Percentiles rank a stretch among this genome's conserved stretches.
phyloP scores from a whole-genome alignment of 2,113 vertebrate genomes.

The Melierax canorus region DNA sequence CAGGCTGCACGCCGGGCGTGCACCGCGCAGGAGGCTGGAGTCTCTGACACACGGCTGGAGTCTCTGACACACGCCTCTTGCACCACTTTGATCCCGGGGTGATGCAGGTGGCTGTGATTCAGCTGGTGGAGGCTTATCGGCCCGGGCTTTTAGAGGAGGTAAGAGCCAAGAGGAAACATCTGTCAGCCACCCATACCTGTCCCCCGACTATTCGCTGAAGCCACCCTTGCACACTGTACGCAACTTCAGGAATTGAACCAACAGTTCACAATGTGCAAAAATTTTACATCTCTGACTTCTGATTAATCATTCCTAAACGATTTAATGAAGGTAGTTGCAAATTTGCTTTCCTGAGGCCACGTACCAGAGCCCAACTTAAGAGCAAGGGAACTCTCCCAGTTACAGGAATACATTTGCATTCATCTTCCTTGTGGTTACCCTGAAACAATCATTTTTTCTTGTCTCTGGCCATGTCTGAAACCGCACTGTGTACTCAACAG shows the following conservation, averaged over 20 bases:
- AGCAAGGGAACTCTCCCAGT: slow-evolving; percentile 46
- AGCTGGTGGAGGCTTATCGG: not conserved
- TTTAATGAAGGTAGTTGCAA: slow-evolving; percentile 47
- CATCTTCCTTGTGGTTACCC: slow-evolving; percentile 66
- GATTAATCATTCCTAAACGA: slow-evolving; percentile 52
- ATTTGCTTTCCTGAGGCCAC: slow-evolving; percentile 52
- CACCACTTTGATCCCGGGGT: rapidly evolving
- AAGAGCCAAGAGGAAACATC: not conserved
- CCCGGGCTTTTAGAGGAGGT: not conserved
- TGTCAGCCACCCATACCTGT: not conserved
- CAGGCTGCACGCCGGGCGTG: rapidly evolving
- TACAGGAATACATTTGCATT: slow-evolving; percentile 68
- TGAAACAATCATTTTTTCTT: slow-evolving; percentile 59
- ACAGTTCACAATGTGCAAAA: not conserved
- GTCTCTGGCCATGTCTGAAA: slow-evolving; percentile 57
- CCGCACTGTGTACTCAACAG: slow-evolving; percentile 53
- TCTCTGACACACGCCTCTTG: rapidly evolving
- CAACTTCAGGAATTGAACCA: not conserved
- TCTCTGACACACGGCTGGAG: rapidly evolving
- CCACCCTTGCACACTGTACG: rapidly evolving
- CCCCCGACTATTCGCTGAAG: not conserved
- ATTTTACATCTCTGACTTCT: not conserved
- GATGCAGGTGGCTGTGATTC: not conserved
- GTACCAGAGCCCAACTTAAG: not conserved
- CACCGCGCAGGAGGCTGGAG: rapidly evolving